A percentile compares a stretch with the other conserved stretches of the same genome.
These are phyloP conservation scores for Heliocidaris tuberculata DNA, from an alignment of 35 echinoderm and acorn worm species.

Conservation along the genomic window DNA sequence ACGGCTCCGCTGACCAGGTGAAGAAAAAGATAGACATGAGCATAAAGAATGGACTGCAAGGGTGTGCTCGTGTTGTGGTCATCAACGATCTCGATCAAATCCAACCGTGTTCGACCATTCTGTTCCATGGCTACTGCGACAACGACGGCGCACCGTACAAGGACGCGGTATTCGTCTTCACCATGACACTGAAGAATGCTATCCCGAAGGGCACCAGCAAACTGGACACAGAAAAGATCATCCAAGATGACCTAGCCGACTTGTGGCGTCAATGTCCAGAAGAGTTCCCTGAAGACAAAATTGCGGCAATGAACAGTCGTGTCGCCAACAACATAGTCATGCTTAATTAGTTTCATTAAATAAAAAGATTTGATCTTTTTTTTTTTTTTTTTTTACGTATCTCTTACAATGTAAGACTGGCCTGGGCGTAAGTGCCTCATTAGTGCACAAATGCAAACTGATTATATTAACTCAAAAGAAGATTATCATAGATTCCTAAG, in stretches of 20 bases:
- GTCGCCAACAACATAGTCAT: conserved; percentile 18
- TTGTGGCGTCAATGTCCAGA: neutral
- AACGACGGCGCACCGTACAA: conserved; percentile 28
- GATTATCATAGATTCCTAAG: too few relatives aligned
- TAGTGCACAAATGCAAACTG: too few relatives aligned
- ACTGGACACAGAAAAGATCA: neutral
- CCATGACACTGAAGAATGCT: neutral
- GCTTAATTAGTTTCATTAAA: neutral
- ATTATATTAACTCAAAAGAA: too few relatives aligned
- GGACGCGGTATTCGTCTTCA: conserved; percentile 15
- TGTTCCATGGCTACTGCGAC: conserved; percentile 24
- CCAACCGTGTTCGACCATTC: neutral
- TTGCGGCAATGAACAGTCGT: neutral
- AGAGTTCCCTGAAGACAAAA: conserved; percentile 6
- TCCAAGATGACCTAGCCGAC: neutral
- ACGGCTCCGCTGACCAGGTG: neutral
- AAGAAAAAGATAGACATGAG: neutral
- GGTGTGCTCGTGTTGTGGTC: neutral
- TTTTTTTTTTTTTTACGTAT: too few relatives aligned
- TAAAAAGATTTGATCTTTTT: too few relatives aligned
- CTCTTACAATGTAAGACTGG: too few relatives aligned
- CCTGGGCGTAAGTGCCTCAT: too few relatives aligned
- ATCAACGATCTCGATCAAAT: neutral
- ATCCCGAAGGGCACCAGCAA: neutral
- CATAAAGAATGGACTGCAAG: neutral